Conservation (phyloP, 2,888 invertebrate species). For the Parascotia fuliginaria region DNA sequence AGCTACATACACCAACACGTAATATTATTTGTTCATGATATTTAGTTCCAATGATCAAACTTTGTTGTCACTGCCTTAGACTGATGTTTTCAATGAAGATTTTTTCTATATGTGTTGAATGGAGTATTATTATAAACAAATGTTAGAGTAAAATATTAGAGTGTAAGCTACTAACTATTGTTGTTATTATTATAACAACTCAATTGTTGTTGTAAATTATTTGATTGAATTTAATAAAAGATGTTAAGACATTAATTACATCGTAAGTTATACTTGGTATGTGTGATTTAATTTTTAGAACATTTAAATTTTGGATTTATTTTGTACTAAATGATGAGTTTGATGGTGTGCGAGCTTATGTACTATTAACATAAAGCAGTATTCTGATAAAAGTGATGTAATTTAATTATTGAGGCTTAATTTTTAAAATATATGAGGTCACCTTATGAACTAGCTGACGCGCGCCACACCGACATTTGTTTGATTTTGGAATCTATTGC, state of each 20-base stretch:
- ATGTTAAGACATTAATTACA: conserved; percentile 67
- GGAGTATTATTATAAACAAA: conserved; percentile 74
- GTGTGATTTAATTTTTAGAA: conserved; percentile 74
- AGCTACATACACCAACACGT: neutral
- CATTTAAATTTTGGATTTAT: conserved; percentile 59
- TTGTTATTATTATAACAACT: conserved; percentile 78
- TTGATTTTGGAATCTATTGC: conserved; percentile 31
- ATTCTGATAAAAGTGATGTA: conserved; percentile 72
- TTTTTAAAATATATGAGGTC: conserved; percentile 49
- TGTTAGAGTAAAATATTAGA: conserved; percentile 64
- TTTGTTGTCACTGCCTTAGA: conserved; percentile 83
- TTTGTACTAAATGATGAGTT: conserved; percentile 59
- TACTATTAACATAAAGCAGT: conserved; percentile 63
- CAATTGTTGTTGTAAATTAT: conserved; percentile 79
- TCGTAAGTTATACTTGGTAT: conserved; percentile 62
- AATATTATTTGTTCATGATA: conserved; percentile 26
- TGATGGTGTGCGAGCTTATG: conserved; percentile 53
- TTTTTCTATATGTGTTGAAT: conserved; percentile 70
- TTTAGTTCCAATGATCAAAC: conserved; percentile 59
- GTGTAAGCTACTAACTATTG: conserved; percentile 68
- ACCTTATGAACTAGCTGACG: conserved; percentile 41
- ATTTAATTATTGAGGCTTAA: conserved; percentile 72
- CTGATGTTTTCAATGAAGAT: conserved; percentile 78
- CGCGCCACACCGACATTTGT: conserved; percentile 19
- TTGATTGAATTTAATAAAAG: conserved; percentile 77